These are phyloP conservation scores for Engraulis encrasicolus DNA, from an alignment of 2,113 vertebrate species.

Conservation along the genomic window DNA sequence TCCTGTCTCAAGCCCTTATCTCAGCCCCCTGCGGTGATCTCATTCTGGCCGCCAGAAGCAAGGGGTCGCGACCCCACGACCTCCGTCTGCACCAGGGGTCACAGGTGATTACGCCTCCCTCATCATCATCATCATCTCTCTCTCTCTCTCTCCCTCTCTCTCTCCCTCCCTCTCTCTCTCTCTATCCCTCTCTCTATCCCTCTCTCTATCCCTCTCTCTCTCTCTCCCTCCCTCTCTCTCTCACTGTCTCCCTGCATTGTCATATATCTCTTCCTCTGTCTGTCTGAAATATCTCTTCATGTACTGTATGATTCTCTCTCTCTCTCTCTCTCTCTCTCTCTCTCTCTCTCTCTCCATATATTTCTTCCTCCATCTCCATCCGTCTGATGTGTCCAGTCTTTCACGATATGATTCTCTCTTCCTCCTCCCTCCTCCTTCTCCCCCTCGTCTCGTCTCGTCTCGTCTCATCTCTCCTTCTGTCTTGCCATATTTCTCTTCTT, in stretches of 20 bases:
- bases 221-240: not conserved
- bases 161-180: not conserved
- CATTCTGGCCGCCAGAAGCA: not conserved
- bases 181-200: not conserved
- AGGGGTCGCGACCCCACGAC: not conserved
- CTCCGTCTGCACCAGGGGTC: conserved; percentile 4
- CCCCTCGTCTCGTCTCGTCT: too few relatives aligned
- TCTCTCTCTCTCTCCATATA: too few relatives aligned
- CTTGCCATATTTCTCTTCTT: too few relatives aligned
- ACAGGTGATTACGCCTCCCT: conserved; percentile 24
- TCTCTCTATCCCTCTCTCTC: not conserved
- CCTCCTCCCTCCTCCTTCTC: too few relatives aligned
- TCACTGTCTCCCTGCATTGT: not conserved
- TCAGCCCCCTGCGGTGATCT: conserved; percentile 10
- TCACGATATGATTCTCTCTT: too few relatives aligned
- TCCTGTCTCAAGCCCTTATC: not conserved
- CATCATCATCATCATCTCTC: not conserved
- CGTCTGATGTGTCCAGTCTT: too few relatives aligned
- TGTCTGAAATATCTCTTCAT: too few relatives aligned
- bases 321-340: too few relatives aligned
- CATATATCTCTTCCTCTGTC: too few relatives aligned
- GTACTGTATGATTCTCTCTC: too few relatives aligned
- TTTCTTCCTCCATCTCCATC: too few relatives aligned
- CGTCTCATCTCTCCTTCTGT: too few relatives aligned
- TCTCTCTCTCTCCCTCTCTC: not conserved